These are phyloP conservation scores for Aegotheles bennettii DNA, from an alignment of 2,113 vertebrate genomes.

Conservation along the genomic window DNA sequence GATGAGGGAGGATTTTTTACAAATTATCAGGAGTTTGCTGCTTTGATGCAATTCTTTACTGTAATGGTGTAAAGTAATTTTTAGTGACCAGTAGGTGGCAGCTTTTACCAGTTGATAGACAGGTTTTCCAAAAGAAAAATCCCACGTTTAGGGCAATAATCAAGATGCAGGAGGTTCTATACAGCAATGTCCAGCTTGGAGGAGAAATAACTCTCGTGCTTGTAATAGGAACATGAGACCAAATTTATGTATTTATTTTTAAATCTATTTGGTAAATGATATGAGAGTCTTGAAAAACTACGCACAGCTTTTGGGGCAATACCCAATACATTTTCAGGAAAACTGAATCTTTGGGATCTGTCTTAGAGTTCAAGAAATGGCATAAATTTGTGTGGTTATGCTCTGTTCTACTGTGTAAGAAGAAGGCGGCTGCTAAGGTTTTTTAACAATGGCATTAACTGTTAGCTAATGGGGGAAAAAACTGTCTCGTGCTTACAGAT, in stretches of 20 bases:
- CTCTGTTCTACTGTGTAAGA: neutral
- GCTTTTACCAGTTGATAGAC: conserved; percentile 64
- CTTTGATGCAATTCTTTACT: neutral
- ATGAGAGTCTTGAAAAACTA: neutral
- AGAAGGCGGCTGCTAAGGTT: neutral
- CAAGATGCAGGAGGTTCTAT: conserved; percentile 1
- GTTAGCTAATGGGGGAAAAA: neutral
- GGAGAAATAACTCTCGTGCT: neutral
- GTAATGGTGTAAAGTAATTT: neutral
- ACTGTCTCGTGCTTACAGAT: neutral
- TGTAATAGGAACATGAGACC: neutral
- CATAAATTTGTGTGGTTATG: neutral
- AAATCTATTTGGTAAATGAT: neutral
- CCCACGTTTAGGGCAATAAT: neutral
- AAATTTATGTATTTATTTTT: neutral
- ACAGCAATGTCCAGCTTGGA: neutral
- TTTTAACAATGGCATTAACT: neutral
- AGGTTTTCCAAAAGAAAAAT: neutral
- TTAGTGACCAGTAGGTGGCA: conserved; percentile 73
- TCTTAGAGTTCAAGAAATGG: neutral
- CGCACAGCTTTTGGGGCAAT: neutral
- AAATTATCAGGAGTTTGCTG: neutral
- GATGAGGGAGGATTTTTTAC: neutral
- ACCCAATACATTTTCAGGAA: neutral
- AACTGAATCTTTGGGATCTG: neutral